These are phyloP conservation scores for Tenthredo distinguenda DNA, from an alignment of 2,888 invertebrate species.

Conservation along the genomic window DNA sequence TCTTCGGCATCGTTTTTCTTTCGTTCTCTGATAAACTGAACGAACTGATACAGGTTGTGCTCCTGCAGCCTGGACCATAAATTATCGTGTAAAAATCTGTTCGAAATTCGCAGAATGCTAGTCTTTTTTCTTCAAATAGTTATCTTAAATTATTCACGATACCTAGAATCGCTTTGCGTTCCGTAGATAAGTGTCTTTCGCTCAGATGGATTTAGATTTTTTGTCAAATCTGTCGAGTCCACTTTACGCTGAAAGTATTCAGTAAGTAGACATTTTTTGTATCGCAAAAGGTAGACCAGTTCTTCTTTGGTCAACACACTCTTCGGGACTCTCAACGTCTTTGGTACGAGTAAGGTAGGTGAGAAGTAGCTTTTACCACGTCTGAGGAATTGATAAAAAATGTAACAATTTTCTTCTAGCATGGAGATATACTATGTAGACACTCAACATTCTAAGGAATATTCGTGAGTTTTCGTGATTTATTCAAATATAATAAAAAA, in stretches of 20 bases:
- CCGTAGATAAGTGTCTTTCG: conserved; percentile 19
- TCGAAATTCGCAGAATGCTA: neutral
- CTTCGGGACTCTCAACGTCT: neutral
- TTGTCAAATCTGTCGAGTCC: conserved; percentile 16
- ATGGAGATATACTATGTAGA: neutral
- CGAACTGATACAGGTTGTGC: neutral
- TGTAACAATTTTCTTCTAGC: neutral
- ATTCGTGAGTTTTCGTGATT: neutral
- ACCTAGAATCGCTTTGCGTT: conserved; percentile 57
- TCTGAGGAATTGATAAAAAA: conserved; percentile 1
- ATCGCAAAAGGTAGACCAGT: conserved; percentile 19
- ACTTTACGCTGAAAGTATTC: conserved; percentile 32
- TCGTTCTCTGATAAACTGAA: conserved; percentile 37
- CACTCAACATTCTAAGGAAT: neutral
- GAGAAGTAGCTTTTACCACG: neutral
- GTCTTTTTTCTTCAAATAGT: neutral
- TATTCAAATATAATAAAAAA: neutral
- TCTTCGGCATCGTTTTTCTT: conserved; percentile 15
- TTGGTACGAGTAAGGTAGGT: neutral
- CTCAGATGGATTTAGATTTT: neutral
- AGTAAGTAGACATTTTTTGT: conserved; percentile 36
- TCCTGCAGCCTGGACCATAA: conserved; percentile 24
- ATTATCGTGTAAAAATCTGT: conserved; percentile 12
- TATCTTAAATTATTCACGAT: conserved; percentile 17
- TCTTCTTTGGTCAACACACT: conserved; percentile 44